A percentile compares a stretch with the other conserved stretches of the same genome.
Conservation (phyloP, 2,113 vertebrate species). For the Picathartes gymnocephalus region DNA sequence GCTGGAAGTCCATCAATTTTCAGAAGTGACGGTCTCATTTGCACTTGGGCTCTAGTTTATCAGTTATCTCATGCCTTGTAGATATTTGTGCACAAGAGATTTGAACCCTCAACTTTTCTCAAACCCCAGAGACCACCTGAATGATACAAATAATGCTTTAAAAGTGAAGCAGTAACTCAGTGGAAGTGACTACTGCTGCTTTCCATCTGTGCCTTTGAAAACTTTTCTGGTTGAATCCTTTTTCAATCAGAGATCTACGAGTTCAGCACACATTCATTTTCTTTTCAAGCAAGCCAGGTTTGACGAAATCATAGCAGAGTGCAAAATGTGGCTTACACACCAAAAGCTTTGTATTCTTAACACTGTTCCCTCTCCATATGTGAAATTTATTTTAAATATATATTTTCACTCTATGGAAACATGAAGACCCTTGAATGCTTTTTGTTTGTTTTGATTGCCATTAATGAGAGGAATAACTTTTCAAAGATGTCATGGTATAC, state of each 20-base stretch:
- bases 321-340: not conserved
- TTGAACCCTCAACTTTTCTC: not conserved
- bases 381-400: not conserved
- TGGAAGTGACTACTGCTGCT: not conserved
- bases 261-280: not conserved
- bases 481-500: not conserved
- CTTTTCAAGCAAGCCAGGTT: not conserved
- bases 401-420: not conserved
- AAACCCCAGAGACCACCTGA: not conserved
- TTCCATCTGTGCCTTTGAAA: not conserved
- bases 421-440: not conserved
- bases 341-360: not conserved
- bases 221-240: not conserved
- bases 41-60: not conserved
- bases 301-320: not conserved
- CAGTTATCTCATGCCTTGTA: not conserved
- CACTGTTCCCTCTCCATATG: not conserved
- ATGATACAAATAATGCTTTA: not conserved
- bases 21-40: not conserved
- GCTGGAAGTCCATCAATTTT: not conserved
- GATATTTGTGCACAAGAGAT: not conserved
- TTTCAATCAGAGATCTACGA: not conserved
- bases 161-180: not conserved
- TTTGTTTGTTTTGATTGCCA: not conserved
- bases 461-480: not conserved